These are phyloP conservation scores for Haplotaxodon microlepis DNA, from an alignment of 2,113 vertebrate species.

Conservation along the genomic window DNA sequence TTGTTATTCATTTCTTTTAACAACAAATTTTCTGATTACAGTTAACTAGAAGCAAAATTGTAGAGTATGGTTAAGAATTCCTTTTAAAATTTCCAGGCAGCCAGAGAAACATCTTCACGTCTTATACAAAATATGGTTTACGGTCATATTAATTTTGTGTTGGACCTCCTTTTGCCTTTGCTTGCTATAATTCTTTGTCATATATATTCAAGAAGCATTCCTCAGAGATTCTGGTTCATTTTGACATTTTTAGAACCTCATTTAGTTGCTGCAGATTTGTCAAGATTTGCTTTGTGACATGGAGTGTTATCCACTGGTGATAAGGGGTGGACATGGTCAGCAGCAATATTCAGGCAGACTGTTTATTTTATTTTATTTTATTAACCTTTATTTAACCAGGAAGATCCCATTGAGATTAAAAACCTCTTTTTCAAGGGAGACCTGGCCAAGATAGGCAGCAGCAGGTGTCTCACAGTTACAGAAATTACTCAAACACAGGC, in stretches of 20 bases:
- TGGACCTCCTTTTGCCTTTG: neutral
- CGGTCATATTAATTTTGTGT: neutral
- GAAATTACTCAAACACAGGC: too few species aligned
- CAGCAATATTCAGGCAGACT: neutral
- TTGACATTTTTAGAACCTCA: neutral
- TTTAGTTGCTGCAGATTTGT: neutral
- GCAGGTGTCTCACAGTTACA: too few species aligned
- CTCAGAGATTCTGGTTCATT: neutral
- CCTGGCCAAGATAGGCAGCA: too few species aligned
- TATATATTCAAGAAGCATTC: neutral
- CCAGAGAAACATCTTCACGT: neutral
- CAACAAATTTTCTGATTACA: neutral
- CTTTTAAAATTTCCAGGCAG: neutral
- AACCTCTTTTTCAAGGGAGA: too few species aligned
- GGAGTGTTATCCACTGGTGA: neutral
- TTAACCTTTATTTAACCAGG: too few species aligned
- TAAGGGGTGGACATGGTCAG: neutral
- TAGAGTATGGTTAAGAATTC: neutral
- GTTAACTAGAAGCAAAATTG: neutral
- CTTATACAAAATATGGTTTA: neutral
- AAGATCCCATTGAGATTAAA: too few species aligned
- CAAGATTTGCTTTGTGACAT: neutral
- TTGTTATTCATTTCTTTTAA: neutral
- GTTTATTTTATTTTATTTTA: too few species aligned
- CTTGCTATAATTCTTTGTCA: neutral